Evolutionary conservation across 2,797 vertebrate species (phyloP).

Genomic region (Cryptoblepharus egeriae): DNA sequence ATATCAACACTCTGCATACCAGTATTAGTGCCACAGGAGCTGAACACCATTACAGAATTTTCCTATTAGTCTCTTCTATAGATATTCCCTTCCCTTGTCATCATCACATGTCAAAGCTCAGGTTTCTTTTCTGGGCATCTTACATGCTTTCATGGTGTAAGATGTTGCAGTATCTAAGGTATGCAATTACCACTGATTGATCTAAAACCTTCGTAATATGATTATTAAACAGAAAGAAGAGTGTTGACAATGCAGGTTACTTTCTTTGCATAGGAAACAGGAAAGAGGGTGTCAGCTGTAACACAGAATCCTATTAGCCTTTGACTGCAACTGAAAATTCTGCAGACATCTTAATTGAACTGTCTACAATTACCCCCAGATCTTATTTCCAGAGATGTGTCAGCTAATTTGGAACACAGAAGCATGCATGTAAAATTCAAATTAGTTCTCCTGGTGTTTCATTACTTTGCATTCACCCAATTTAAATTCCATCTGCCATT

Average conservation of each 20-base stretch:
- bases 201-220: constrained; percentile 31
- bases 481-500: constrained; percentile 43
- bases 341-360: constrained; percentile 47
- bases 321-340: constrained; percentile 42
- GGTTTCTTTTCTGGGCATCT: not conserved
- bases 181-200: constrained; percentile 26
- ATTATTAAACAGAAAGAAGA: constrained; percentile 37
- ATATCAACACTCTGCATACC: not conserved
- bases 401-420: constrained; percentile 49
- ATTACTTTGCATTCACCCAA: constrained; percentile 40
- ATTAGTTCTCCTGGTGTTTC: constrained; percentile 51
- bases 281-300: constrained; percentile 34
- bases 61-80: not conserved
- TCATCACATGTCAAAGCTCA: constrained; percentile 18
- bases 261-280: constrained; percentile 2
- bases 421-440: constrained; percentile 46
- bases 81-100: not conserved
- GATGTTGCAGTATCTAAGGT: constrained; percentile 28
- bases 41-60: not conserved
- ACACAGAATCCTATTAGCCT: constrained; percentile 41
- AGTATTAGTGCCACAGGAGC: not conserved
- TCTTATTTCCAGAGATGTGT: constrained; percentile 45
- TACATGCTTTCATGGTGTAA: constrained; percentile 1
- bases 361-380: constrained; percentile 48
- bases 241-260: constrained; percentile 26